Base-by-base conservation (phyloP, 1,140 invertebrate genomes). In the Linepithema humile region DNA sequence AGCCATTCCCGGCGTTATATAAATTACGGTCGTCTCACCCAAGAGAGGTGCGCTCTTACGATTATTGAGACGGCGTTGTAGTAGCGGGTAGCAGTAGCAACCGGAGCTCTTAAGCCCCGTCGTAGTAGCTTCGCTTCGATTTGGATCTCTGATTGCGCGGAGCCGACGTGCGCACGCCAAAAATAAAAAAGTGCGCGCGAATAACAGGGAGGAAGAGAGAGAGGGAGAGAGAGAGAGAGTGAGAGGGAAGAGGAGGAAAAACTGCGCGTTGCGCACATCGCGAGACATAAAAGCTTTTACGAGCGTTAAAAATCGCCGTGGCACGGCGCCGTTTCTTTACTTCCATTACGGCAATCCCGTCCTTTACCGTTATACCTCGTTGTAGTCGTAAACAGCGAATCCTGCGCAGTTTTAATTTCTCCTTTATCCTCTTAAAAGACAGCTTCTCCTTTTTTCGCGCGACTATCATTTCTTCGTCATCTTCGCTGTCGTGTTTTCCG, bases 371-470 rank as follows among this genome's bases (percentile, higher is more conserved):
- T 87, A 85, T 50, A 15, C 6, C 45, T 35, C 59, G 20, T 15
- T 5, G 23, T 10, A 4, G 45, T 32, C 69, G 15, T 85, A 85
- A 87, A 87, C 35, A 73, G 17, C 57, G 53, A 62, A n/a, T 60
- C 60, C 38, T 50, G 9, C 3, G 45, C 60, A 23, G 50, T 82
- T 87, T 87, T 83, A 87, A 87, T 87, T 69, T 87, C 84, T 40
- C 82, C 67, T 40, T 84, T 35, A 4, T 73, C 38, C 20, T 50
- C 35, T n/a, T 15, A 17, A 12, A 3, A 2, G 10, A 35, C 53
- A 1, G 23, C 40, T 3, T 40, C 26, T 3, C 9, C 43, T 48
- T 26, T 50, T 45, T 20, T 32, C 20, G 45, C 35, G 32, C 32
- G 7, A 17, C 7, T 35, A 10, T 35, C 35, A 10, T 48, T 7